Evolutionary conservation across 2,797 vertebrate genomes (phyloP), one percentile per base, ranked within the genome.

Genomic region (Cryptoprocta ferox): DNA sequence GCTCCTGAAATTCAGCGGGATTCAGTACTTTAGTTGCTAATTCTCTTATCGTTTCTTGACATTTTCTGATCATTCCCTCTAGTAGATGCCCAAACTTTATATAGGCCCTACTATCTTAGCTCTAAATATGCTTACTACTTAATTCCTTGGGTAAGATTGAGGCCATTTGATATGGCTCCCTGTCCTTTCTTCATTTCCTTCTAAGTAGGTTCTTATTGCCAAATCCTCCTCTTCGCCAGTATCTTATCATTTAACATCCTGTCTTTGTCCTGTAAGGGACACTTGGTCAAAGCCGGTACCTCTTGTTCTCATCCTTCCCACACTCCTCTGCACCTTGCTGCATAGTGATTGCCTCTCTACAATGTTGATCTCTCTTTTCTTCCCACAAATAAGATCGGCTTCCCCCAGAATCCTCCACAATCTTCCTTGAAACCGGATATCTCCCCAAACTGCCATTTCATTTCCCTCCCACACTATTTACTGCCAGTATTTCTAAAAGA

Each of bases 181-280:
- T 88, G 50, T 78, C 14, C 7, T 24, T 94, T n/a, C 37, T 48
- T 75, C 35, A 7, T 94, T 93, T 93, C 42, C 30, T 61, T 85
- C 11, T 81, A 93, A 66, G 66, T 65, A 84, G 24, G 71, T n/a
- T 85, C 73, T 93, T 96, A 85, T 89, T 94, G 28, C 32, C 63
- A 85, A 68, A 4, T 66, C 0, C 7, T 75, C 39, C 12, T 86
- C 35, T 85, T 19, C 6, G 28, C 10, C 12, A 88, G 63, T 78
- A 94, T 84, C 15, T 93, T 84, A 87, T 80, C 50, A 81, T 68
- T 50, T 93, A 81, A 15, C 15, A 50, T 83, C 7, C 28, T 50
- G 5, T 70, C 42, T 92, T 96, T 92, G 68, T 50, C 18, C 42
- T 85, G 0, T 61, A 92, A 93, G 83, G 86, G 70, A 89, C 6